Evolutionary conservation across 2,888 invertebrate species (phyloP).

Genomic region (Diachrysia chrysitis): DNA sequence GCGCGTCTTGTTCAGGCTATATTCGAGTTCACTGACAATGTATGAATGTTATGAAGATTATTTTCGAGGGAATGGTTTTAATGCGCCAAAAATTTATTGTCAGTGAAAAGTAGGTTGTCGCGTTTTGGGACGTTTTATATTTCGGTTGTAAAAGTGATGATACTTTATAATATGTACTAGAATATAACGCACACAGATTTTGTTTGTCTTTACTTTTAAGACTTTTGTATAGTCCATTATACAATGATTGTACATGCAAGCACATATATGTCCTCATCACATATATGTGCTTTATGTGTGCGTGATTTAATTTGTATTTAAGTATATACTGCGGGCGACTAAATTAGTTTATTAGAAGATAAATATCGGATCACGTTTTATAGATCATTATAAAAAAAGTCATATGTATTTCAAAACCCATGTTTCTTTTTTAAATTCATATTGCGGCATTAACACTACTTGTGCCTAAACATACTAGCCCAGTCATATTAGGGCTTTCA

Average conservation of each 20-base stretch:
- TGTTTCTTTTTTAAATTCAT: background rate
- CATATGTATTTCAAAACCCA: background rate
- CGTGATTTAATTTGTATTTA: background rate
- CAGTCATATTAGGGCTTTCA: too few species aligned
- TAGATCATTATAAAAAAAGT: background rate
- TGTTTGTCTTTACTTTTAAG: slow-evolving; percentile 14
- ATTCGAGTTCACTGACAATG: slow-evolving; percentile 19
- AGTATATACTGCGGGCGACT: background rate
- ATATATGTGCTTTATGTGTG: too few species aligned
- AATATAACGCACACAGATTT: slow-evolving; percentile 36
- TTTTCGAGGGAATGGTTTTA: slow-evolving; percentile 17
- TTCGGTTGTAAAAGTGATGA: slow-evolving; percentile 16
- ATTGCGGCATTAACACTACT: slow-evolving; percentile 27
- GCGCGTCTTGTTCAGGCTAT: slow-evolving; percentile 30
- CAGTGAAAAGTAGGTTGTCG: slow-evolving; percentile 6
- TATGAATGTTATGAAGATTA: background rate
- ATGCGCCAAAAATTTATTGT: slow-evolving; percentile 19
- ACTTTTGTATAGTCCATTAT: slow-evolving; percentile 10
- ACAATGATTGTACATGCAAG: background rate
- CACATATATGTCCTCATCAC: too few species aligned
- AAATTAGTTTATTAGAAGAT: background rate
- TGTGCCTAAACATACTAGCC: slow-evolving; percentile 22
- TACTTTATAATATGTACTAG: slow-evolving; percentile 30
- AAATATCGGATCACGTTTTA: background rate
- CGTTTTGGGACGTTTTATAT: background rate